Conservation (phyloP, 2,888 invertebrate species). For the Hirtodrosophila cameraria region DNA sequence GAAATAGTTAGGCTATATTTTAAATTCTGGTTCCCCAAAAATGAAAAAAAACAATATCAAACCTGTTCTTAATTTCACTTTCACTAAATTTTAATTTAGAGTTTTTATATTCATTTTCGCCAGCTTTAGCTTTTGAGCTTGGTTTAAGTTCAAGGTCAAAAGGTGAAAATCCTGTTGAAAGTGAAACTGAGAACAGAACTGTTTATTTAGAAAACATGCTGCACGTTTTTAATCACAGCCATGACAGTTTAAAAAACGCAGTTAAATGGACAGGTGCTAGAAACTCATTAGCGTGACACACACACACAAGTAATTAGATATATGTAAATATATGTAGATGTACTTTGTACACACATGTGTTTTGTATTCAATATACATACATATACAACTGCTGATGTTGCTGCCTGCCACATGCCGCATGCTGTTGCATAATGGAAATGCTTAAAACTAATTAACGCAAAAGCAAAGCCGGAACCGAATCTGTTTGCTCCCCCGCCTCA, state of each 20-base stretch:
- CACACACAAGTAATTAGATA: conserved; percentile 1
- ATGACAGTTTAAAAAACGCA: neutral
- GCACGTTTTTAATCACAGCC: neutral
- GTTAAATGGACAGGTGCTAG: neutral
- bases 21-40: too few species aligned
- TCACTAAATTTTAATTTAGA: too few species aligned
- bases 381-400: conserved; percentile 11
- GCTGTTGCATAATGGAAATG: conserved; percentile 69
- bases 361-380: conserved; percentile 14
- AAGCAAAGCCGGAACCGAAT: conserved; percentile 63
- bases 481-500: conserved; percentile 15
- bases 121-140: too few species aligned
- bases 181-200: too few species aligned
- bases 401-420: conserved; percentile 35
- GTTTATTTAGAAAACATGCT: too few species aligned
- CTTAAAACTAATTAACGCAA: conserved; percentile 76
- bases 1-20: too few species aligned
- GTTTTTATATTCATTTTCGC: too few species aligned
- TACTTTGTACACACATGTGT: conserved; percentile 2
- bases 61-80: too few species aligned
- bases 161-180: too few species aligned
- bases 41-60: too few species aligned
- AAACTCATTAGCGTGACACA: conserved; percentile 10
- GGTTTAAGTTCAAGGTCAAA: too few species aligned
- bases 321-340: neutral